Conservation (phyloP, 1,140 invertebrate species). For the Bombus soroeensis region DNA sequence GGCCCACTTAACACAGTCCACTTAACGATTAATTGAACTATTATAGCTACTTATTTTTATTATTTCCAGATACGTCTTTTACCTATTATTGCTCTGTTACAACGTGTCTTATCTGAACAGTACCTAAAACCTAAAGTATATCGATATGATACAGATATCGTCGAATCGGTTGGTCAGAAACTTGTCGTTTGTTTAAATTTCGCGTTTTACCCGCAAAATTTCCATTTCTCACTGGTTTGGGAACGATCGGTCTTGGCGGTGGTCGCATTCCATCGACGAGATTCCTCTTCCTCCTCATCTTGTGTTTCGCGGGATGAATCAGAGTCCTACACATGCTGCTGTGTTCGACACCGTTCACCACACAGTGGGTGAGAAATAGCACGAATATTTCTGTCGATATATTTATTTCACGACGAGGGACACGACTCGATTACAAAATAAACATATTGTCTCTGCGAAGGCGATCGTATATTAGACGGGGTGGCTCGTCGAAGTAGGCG, state of each 20-base stretch:
- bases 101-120: no score
- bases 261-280: slow-evolving; percentile 3
- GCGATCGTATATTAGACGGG: neutral
- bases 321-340: slow-evolving; percentile 18
- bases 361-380: slow-evolving; percentile 30
- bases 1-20: no score
- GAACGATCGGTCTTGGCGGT: neutral
- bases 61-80: no score
- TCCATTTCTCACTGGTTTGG: neutral
- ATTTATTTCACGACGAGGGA: slow-evolving; percentile 46
- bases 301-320: slow-evolving; percentile 36
- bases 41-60: no score
- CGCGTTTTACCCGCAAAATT: neutral
- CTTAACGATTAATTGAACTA: no score
- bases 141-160: no score
- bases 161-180: no score
- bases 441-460: slow-evolving; percentile 37
- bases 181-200: neutral
- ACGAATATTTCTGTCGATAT: slow-evolving; percentile 48
- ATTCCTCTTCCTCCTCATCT: slow-evolving; percentile 5
- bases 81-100: no score
- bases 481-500: neutral
- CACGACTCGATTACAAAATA: slow-evolving; percentile 53
- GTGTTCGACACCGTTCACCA: slow-evolving; percentile 3
- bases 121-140: no score